Base-by-base conservation (phyloP, 2,797 vertebrate species). In the Apogon talboti region DNA sequence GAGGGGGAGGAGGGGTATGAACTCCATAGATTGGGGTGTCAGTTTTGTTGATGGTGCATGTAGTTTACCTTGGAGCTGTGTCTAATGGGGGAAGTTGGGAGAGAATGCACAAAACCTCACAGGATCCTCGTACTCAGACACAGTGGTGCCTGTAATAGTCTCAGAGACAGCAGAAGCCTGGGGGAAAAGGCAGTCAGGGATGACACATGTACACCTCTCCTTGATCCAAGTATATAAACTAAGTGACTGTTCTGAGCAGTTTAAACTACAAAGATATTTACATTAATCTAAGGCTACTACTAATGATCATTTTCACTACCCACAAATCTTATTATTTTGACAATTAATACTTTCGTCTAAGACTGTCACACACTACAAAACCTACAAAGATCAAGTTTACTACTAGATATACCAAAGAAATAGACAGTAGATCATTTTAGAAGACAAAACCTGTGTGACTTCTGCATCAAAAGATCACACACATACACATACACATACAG, bases 1-100 rank as follows among this genome's bases (percentile, higher is more conserved):
- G 53, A 40, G 58, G 66, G 44, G 77, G 59, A 37, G 77, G 79
- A n/a, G 81, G 85, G 35, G 73, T 95, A 94, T 96, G 95, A 96
- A 96, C 95, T 93, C 94, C 93, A 88, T 94, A 96, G 95, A 96
- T 95, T 94, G 95, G 92, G 93, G 93, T 96, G 96, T 98, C 96
- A 97, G 93, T 95, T 96, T 96, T 96, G 95, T 97, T 98, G 96
- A 98, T 96, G 95, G 96, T 94, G 96, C 95, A 93, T 96, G 95
- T 96, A 96, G 96, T 96, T 98, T 98, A 98, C 96, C 96, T 97
- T 96, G 96, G 95, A 95, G 94, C 92, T 86, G 90, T 89, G 92
- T 91, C 94, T 97, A 96, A 97, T 96, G 94, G 94, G 91, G 93
- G 93, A 95, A 95, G 94, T 95, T 95, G 94, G 94, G 89, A 89